Percentiles rank a stretch among this genome's conserved stretches.
Evolutionary conservation across 2,113 vertebrate genomes (phyloP).

Genomic region (Osmerus eperlanus): DNA sequence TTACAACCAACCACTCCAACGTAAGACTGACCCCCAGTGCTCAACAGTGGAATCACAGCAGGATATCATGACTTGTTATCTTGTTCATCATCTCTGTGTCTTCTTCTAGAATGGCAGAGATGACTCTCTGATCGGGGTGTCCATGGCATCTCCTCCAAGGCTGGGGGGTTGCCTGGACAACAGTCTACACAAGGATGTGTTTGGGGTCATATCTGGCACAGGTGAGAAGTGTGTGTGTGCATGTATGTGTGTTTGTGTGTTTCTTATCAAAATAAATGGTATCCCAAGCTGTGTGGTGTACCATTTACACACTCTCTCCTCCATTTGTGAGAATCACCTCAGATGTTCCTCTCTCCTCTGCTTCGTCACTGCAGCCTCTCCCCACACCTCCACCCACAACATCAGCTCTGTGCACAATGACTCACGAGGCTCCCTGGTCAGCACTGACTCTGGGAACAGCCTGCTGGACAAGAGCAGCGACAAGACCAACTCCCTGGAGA

Average conservation of each 20-base stretch:
- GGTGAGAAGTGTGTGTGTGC: slow-evolving; percentile 65
- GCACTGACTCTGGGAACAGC: slow-evolving; percentile 92
- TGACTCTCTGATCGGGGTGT: slow-evolving; percentile 70
- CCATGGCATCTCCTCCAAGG: slow-evolving; percentile 83
- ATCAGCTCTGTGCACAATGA: slow-evolving; percentile 84
- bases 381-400: slow-evolving; percentile 88
- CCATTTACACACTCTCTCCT: slow-evolving; percentile 68
- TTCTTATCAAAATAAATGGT: too few species aligned
- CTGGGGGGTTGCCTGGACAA: slow-evolving; percentile 80
- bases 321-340: slow-evolving; percentile 76
- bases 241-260: too few species aligned
- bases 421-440: slow-evolving; percentile 92
- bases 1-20: slow-evolving; percentile 73
- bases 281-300: too few species aligned
- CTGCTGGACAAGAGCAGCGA: slow-evolving; percentile 85
- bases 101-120: slow-evolving; percentile 80
- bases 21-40: slow-evolving; percentile 59
- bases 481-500: slow-evolving; percentile 88
- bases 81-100: slow-evolving; percentile 17
- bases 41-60: neutral
- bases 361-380: slow-evolving; percentile 75
- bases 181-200: slow-evolving; percentile 89
- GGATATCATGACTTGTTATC: neutral
- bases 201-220: slow-evolving; percentile 92
- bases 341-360: neutral